Percentiles rank a stretch among this genome's conserved stretches.
These are phyloP conservation scores for Mesoclemmys tuberculata DNA, from an alignment of 2,113 vertebrate species.

Conservation along the genomic window DNA sequence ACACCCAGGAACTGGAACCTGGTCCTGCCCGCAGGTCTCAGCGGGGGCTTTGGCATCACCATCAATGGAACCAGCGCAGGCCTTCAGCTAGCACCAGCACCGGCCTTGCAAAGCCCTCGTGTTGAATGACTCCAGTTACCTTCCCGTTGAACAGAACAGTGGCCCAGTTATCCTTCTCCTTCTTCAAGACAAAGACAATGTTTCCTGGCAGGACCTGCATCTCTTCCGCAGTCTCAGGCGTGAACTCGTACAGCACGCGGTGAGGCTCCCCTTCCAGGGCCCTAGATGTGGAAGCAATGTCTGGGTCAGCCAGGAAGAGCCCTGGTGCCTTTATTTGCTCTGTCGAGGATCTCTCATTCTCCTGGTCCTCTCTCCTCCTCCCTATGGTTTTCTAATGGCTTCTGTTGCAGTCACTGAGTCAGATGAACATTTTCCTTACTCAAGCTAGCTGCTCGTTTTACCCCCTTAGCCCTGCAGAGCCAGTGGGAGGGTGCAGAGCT, in stretches of 20 bases:
- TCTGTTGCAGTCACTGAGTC: too few relatives aligned
- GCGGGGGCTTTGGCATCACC: fast-evolving
- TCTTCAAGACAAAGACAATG: constrained; percentile 94
- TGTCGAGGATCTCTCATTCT: neutral
- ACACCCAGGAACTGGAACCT: neutral
- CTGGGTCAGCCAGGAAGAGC: fast-evolving
- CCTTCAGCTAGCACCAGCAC: neutral
- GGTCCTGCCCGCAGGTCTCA: too few relatives aligned
- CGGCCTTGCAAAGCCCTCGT: neutral
- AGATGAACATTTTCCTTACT: neutral
- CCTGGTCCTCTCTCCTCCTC: fast-evolving
- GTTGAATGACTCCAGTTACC: constrained; percentile 69
- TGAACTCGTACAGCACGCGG: constrained; percentile 90
- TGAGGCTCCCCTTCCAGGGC: constrained; percentile 90
- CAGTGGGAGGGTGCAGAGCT: neutral
- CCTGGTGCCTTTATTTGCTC: neutral
- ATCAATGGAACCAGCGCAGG: fast-evolving
- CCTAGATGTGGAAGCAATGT: constrained; percentile 66
- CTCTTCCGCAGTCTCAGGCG: constrained; percentile 89
- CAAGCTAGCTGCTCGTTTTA: neutral
- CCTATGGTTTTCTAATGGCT: neutral
- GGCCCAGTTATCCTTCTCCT: constrained; percentile 93
- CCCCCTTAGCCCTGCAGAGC: neutral
- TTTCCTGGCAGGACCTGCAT: constrained; percentile 93
- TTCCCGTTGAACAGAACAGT: constrained; percentile 94